Evolutionary conservation across 2,113 vertebrate species (phyloP).

Genomic region (Gobiocypris rarus): DNA sequence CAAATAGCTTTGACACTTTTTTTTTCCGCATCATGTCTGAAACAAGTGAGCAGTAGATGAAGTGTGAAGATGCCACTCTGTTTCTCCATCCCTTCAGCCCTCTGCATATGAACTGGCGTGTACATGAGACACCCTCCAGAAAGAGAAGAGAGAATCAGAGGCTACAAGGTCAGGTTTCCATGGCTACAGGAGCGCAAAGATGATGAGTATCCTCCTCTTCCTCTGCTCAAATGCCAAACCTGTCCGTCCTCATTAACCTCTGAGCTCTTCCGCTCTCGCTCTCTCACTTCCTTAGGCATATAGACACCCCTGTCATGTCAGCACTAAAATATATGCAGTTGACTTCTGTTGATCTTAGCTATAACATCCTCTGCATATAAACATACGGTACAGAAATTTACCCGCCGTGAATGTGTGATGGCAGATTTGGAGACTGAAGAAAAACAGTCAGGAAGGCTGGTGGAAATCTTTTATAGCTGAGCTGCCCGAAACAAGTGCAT

Average conservation of each 20-base stretch:
- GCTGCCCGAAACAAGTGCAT: conserved; percentile 10
- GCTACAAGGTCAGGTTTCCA: conserved; percentile 58
- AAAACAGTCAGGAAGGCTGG: not conserved
- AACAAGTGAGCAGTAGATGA: conserved; percentile 30
- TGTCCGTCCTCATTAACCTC: conserved; percentile 61
- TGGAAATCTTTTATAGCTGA: conserved; percentile 14
- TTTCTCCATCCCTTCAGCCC: conserved; percentile 28
- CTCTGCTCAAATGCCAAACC: conserved; percentile 57
- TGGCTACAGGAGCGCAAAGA: conserved; percentile 53
- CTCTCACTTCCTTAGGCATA: conserved; percentile 41
- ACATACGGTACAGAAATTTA: conserved; percentile 28
- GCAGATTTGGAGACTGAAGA: conserved; percentile 21
- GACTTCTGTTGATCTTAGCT: conserved; percentile 41
- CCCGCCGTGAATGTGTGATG: not conserved
- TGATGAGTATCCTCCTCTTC: conserved; percentile 56
- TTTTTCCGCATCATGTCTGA: not conserved
- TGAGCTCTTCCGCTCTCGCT: conserved; percentile 40
- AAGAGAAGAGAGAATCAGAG: conserved; percentile 54
- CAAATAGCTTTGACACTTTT: not conserved
- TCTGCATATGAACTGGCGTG: conserved; percentile 50
- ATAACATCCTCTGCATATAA: conserved; percentile 30
- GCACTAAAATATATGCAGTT: conserved; percentile 28
- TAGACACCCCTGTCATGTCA: conserved; percentile 37
- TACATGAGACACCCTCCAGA: conserved; percentile 51
- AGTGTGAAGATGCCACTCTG: conserved; percentile 38